These are phyloP conservation scores for Machimus rusticus DNA, from an alignment of 2,888 invertebrate species.

Conservation along the genomic window DNA sequence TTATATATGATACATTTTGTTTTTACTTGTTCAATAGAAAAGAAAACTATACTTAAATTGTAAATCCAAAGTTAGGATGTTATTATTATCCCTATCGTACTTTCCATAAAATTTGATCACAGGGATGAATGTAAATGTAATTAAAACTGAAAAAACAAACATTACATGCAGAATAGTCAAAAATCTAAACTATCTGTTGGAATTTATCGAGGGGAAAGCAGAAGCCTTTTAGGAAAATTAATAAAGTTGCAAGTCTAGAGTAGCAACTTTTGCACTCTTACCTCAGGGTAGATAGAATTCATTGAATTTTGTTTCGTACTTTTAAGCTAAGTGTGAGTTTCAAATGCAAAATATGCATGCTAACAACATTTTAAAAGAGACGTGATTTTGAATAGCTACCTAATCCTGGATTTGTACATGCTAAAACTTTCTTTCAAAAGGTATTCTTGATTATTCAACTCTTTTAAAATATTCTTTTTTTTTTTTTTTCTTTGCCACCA, in stretches of 20 bases:
- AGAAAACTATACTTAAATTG: no score
- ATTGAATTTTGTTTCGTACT: neutral
- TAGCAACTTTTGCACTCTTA: neutral
- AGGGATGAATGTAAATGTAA: neutral
- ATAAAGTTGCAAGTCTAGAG: neutral
- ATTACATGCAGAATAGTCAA: neutral
- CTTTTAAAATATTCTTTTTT: neutral
- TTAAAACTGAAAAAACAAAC: neutral
- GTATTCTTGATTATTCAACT: neutral
- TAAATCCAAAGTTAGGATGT: no score
- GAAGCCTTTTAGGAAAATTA: neutral
- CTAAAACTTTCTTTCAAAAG: neutral
- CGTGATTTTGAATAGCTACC: neutral
- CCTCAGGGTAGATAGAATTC: neutral
- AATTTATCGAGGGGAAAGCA: neutral
- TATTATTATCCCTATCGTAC: no score
- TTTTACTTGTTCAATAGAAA: no score
- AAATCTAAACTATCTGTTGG: neutral
- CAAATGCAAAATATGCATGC: neutral
- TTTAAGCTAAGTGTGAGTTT: neutral
- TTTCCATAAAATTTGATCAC: neutral
- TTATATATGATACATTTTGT: no score
- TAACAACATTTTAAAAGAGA: neutral
- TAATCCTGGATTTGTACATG: neutral
- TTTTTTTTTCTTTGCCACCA: no score